Percentiles rank a stretch among this genome's conserved stretches.
These are phyloP conservation scores for Rhyacichthys aspro DNA, from an alignment of 2,797 vertebrate species.

Conservation along the genomic window DNA sequence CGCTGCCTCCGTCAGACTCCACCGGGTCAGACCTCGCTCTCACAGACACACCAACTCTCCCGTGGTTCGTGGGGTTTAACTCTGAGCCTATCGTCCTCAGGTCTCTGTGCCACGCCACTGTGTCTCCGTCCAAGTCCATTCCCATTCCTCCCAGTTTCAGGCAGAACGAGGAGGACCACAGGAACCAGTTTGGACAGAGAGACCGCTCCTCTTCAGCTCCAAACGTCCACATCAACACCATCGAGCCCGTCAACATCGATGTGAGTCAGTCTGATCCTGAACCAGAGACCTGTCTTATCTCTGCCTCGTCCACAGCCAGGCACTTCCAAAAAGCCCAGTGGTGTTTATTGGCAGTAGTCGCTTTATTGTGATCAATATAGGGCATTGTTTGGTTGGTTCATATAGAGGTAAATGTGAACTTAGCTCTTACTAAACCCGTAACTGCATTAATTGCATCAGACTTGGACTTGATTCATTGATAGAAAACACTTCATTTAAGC, in stretches of 20 bases:
- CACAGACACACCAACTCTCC: too few species aligned
- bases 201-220: constrained; percentile 97
- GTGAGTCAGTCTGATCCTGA: constrained; percentile 78
- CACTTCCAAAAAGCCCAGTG: too few species aligned
- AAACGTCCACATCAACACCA: constrained; percentile 99
- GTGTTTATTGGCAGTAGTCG: too few species aligned
- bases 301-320: too few species aligned
- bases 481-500: too few species aligned
- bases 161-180: constrained; percentile 95
- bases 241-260: constrained; percentile 98
- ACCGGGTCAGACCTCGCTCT: constrained; percentile 83
- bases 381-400: too few species aligned
- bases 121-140: constrained; percentile 99
- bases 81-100: constrained; percentile 69
- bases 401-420: too few species aligned
- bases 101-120: constrained; percentile 87
- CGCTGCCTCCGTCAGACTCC: constrained; percentile 89
- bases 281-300: too few species aligned
- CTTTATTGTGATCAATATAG: too few species aligned
- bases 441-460: too few species aligned
- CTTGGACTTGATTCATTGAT: too few species aligned
- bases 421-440: too few species aligned
- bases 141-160: constrained; percentile 96
- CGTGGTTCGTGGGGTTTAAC: background rate
- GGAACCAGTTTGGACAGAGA: constrained; percentile 97